Conservation (phyloP, 2,797 vertebrate species). For the Manis crassicaudata region DNA sequence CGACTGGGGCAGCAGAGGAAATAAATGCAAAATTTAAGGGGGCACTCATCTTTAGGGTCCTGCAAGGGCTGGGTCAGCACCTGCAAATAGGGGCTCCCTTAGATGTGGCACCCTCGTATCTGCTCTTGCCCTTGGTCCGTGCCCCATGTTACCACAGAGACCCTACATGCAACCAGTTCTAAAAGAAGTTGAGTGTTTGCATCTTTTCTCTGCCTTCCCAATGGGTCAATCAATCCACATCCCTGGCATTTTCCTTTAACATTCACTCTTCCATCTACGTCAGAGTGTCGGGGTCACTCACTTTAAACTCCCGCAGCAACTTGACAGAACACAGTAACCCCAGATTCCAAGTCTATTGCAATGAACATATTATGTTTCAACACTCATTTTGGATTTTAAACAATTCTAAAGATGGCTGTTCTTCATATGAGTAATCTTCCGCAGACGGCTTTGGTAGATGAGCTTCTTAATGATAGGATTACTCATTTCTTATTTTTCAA, state of each 20-base stretch:
- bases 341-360: not conserved
- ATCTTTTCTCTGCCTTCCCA: not conserved
- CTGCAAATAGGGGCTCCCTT: not conserved
- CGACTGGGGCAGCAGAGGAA: not conserved
- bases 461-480: constrained; percentile 70
- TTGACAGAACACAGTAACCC: not conserved
- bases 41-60: not conserved
- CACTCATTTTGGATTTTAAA: not conserved
- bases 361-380: not conserved
- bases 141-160: not conserved
- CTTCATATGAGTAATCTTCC: constrained; percentile 46
- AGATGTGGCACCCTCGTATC: not conserved
- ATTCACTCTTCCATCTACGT: not conserved
- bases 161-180: not conserved
- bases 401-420: not conserved
- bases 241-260: not conserved
- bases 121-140: not conserved
- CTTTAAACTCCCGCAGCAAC: not conserved
- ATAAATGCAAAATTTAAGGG: not conserved
- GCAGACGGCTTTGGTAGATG: not conserved
- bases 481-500: constrained; percentile 62
- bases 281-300: not conserved
- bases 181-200: not conserved
- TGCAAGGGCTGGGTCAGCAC: not conserved
- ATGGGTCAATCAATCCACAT: not conserved